Base-by-base conservation (phyloP, 2,888 invertebrate genomes). In the Glyphotaelius pellucidus region DNA sequence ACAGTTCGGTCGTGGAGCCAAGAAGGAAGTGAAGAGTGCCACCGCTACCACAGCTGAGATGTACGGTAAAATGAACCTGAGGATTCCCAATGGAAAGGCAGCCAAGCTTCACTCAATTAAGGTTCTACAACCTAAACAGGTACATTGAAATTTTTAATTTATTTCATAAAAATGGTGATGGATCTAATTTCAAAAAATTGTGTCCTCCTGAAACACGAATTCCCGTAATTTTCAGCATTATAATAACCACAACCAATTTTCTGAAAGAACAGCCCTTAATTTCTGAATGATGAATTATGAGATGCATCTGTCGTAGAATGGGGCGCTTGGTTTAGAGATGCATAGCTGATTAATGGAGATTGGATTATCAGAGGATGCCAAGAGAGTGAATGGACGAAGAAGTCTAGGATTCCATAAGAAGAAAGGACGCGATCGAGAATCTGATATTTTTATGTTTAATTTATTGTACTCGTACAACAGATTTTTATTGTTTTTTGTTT, bases 1-100 rank as follows among this genome's bases (percentile, higher is more conserved):
- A 52, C 94, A 97, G 97, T 97, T 98, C 94, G 98, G 98, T 84
- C 97, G 97, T 93, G 98, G 98, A 81, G 97, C 97, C 80, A 98
- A 98, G 94, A 97, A 98, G 94, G 98, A 98, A 95, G 95, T 98
- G 92, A 97, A 98, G 95, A 98, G 98, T 94, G 98, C 98, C 2
- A 98, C 98, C 0, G 98, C 98, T 0, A 98, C 98, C 4, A 98
- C 98, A 1, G 98, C 98, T 2, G 98, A 98, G 95, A 98, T 98
- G 98, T 96, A 97, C 90, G 98, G 98, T 52, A 97, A 97, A 95
- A 95, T 98, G 92, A 98, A 97, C 94, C 96, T 98, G 93, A 96
- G 97, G 94, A 97, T 98, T 85, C 96, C 98, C 94, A 97, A 98
- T 94, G 97, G 98, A 93, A 98, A 98, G 7, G 97, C 97, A n/a